phyloP scores from a whole-genome alignment of 2,113 vertebrate species.

The Nibea albiflora region DNA sequence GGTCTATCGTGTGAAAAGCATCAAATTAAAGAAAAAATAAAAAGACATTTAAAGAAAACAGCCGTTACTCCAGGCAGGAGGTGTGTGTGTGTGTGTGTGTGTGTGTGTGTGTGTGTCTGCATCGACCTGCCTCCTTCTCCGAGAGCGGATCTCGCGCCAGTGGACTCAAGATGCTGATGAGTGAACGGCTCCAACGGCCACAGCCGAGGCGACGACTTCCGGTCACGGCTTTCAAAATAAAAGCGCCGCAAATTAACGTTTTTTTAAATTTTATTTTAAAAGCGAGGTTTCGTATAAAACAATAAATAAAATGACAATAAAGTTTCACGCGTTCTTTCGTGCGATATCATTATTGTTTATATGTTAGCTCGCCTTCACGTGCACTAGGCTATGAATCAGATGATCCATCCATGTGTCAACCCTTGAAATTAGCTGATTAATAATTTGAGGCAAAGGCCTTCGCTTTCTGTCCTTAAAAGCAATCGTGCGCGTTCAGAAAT shows the following conservation, averaged over 20 bases:
- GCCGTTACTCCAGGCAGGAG: slow-evolving; percentile 4
- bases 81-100: not conserved
- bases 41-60: too few relatives aligned
- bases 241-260: not conserved
- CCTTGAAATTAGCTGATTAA: not conserved
- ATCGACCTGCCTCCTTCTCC: slow-evolving; percentile 25
- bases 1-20: not conserved
- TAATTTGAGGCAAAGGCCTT: not conserved
- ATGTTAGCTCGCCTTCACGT: not conserved
- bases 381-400: not conserved
- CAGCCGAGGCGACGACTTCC: slow-evolving; percentile 24
- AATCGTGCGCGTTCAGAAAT: too few relatives aligned
- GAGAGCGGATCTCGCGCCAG: slow-evolving; percentile 61
- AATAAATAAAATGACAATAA: too few relatives aligned
- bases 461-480: not conserved
- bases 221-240: slow-evolving; percentile 54
- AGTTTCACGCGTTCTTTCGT: not conserved
- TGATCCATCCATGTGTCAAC: not conserved
- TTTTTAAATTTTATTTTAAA: not conserved
- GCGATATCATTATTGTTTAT: not conserved
- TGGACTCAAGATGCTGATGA: slow-evolving; percentile 44
- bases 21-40: not conserved
- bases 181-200: slow-evolving; percentile 25
- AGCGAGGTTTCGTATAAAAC: not conserved
- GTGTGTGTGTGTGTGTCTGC: not conserved